Evolutionary conservation across 1,140 invertebrate genomes (phyloP).

Genomic region (Formica selysi): DNA sequence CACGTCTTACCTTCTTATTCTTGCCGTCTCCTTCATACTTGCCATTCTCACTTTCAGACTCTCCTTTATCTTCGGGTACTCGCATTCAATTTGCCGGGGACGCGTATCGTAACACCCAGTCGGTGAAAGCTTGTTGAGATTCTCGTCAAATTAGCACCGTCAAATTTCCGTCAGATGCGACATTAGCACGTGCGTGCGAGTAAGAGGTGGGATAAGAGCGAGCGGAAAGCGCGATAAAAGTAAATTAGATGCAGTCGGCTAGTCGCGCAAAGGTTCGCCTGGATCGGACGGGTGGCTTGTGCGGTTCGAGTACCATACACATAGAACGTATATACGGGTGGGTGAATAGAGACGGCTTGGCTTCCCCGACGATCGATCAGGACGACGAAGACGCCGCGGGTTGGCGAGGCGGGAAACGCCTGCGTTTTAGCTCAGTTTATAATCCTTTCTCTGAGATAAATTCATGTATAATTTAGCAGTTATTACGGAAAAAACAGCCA

Average conservation of each 20-base stretch:
- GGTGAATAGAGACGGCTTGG: neutral
- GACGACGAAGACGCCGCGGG: slow-evolving; percentile 27
- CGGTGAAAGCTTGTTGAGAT: slow-evolving; percentile 2
- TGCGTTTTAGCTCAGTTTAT: slow-evolving; percentile 40
- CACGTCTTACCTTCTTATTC: slow-evolving; percentile 51
- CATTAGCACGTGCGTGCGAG: neutral
- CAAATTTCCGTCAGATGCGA: slow-evolving; percentile 1
- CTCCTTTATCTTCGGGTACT: slow-evolving; percentile 1
- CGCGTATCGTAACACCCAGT: slow-evolving; percentile 35
- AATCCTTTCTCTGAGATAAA: slow-evolving; percentile 43
- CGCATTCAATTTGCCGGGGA: slow-evolving; percentile 62
- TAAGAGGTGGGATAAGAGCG: slow-evolving; percentile 24
- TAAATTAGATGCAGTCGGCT: slow-evolving; percentile 61
- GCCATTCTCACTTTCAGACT: slow-evolving; percentile 21
- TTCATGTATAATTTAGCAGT: slow-evolving; percentile 36
- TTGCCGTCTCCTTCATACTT: neutral
- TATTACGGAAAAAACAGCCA: neutral
- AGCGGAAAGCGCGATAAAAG: slow-evolving; percentile 48
- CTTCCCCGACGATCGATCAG: slow-evolving; percentile 40
- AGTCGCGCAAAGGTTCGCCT: neutral
- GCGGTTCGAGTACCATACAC: neutral
- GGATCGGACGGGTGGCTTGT: neutral
- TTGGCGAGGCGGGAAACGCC: slow-evolving; percentile 17
- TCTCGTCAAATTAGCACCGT: slow-evolving; percentile 39
- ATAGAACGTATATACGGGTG: slow-evolving; percentile 10